phyloP scores from a whole-genome alignment of 2,888 invertebrate species.

The Notodonta dromedarius region DNA sequence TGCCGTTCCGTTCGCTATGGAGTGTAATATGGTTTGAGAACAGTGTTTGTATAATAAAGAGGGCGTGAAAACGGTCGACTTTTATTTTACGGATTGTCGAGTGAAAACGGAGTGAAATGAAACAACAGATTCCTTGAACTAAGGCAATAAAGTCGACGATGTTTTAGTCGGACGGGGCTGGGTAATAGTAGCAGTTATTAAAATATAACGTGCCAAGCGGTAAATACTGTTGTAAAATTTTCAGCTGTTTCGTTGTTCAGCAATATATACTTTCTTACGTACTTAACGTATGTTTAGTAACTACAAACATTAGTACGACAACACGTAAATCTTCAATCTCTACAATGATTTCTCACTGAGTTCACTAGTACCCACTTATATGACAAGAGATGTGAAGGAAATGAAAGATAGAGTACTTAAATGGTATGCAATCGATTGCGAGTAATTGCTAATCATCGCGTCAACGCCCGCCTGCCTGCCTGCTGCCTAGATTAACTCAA shows the following conservation, averaged over 20 bases:
- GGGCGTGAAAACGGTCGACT: slow-evolving; percentile 30
- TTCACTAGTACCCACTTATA: slow-evolving; percentile 3
- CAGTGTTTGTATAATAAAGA: slow-evolving; percentile 50
- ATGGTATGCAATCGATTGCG: slow-evolving; percentile 66
- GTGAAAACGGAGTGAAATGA: slow-evolving; percentile 4
- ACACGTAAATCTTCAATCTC: too few species aligned
- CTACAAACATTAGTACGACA: neutral
- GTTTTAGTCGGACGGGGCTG: neutral
- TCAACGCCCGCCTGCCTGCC: slow-evolving; percentile 36
- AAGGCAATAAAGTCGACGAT: slow-evolving; percentile 13
- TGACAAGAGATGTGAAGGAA: slow-evolving; percentile 52
- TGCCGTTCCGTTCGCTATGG: slow-evolving; percentile 37
- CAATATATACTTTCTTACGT: too few species aligned
- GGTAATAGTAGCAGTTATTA: neutral
- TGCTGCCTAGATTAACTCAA: slow-evolving; percentile 39
- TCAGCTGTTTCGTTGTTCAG: too few species aligned
- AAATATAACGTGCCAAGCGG: too few species aligned
- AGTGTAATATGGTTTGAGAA: slow-evolving; percentile 46
- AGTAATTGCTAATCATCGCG: slow-evolving; percentile 68
- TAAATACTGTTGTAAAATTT: too few species aligned
- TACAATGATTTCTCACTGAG: slow-evolving; percentile 15
- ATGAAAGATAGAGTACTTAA: slow-evolving; percentile 63
- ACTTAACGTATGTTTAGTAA: too few species aligned
- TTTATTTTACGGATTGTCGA: slow-evolving; percentile 30
- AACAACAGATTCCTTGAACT: slow-evolving; percentile 2